Evolutionary conservation across 1,140 invertebrate genomes (phyloP).

Genomic region (Macrosteles quadrilineatus): DNA sequence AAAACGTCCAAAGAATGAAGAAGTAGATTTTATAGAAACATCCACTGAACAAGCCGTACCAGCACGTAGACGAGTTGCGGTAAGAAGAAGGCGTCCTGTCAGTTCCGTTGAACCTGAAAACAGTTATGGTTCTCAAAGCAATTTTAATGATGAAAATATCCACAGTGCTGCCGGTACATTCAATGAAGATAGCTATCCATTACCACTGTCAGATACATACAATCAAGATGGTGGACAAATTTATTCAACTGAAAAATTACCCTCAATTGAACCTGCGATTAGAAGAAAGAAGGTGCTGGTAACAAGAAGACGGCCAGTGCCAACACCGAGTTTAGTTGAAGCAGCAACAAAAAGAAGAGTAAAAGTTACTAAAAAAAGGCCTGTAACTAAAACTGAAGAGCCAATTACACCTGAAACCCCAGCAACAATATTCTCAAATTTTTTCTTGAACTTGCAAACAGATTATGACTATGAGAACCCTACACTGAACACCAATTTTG

Average conservation of each 20-base stretch:
- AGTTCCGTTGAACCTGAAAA: background rate
- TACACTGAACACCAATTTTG: background rate
- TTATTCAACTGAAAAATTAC: background rate
- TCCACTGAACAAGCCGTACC: background rate
- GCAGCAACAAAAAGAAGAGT: constrained; percentile 45
- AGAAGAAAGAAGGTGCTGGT: constrained; percentile 41
- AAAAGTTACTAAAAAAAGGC: constrained; percentile 51
- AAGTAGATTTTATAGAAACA: background rate
- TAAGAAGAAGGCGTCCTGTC: constrained; percentile 32
- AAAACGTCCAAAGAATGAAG: constrained; percentile 26
- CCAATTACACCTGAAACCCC: constrained; percentile 3
- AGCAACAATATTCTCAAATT: constrained; percentile 22
- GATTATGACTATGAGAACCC: constrained; percentile 21
- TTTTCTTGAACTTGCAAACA: background rate
- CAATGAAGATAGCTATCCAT: background rate
- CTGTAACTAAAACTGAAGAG: constrained; percentile 22
- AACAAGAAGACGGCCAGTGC: constrained; percentile 41
- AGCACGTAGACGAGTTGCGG: constrained; percentile 29
- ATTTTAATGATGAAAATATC: too few species aligned
- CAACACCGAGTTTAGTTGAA: constrained; percentile 30
- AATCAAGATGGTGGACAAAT: too few species aligned
- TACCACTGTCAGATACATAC: constrained; percentile 24
- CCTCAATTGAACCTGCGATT: constrained; percentile 5
- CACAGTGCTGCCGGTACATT: too few species aligned
- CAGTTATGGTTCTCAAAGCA: background rate